These are phyloP conservation scores for Apamea anceps DNA, from an alignment of 2,888 invertebrate genomes.

Conservation along the genomic window DNA sequence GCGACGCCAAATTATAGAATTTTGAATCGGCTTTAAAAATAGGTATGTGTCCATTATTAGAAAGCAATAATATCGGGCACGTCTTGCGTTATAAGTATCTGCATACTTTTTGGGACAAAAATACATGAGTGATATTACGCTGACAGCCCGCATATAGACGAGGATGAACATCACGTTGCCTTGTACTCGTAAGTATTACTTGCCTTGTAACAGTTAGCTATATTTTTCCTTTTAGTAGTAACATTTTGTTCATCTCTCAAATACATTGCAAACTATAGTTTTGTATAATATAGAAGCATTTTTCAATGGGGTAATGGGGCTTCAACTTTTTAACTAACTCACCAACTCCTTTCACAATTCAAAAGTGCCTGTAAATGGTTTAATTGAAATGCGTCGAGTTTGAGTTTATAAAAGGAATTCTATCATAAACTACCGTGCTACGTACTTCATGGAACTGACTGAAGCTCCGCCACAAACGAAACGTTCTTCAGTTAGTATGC, in stretches of 20 bases:
- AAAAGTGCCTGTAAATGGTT: no score
- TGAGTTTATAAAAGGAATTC: no score
- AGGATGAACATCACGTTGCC: not conserved
- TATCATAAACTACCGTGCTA: not conserved
- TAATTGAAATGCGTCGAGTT: no score
- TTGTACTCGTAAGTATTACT: not conserved
- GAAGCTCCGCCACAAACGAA: not conserved
- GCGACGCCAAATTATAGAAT: not conserved
- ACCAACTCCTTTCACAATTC: no score
- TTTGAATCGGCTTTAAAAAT: not conserved
- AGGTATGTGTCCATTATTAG: not conserved
- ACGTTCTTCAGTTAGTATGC: conserved; percentile 6
- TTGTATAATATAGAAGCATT: no score
- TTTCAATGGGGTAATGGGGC: no score
- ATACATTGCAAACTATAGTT: no score
- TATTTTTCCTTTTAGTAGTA: no score
- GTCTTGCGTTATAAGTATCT: not conserved
- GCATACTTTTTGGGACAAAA: not conserved
- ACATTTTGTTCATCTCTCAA: no score
- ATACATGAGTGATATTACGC: not conserved
- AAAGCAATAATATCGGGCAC: not conserved
- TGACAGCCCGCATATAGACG: not conserved
- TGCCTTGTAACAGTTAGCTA: not conserved
- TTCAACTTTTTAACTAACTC: no score
- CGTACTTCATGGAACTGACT: not conserved